Conservation (phyloP, 2,888 invertebrate genomes). For the Drosophila acutilabella region DNA sequence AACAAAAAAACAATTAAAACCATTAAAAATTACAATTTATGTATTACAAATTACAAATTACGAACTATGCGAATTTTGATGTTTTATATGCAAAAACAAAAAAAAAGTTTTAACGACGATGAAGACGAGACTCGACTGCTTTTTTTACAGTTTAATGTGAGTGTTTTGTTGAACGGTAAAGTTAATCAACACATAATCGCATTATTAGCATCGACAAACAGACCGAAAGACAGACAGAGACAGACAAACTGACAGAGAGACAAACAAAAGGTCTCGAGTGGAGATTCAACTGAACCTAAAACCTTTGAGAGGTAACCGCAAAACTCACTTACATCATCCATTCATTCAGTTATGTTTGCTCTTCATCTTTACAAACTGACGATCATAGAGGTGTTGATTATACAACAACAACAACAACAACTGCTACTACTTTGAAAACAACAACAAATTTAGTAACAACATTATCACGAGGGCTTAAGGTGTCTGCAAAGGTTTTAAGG, state of each 20-base stretch:
- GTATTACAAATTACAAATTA: not conserved
- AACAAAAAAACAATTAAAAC: not conserved
- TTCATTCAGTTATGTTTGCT: slow-evolving; percentile 20
- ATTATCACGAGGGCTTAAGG: slow-evolving; percentile 6
- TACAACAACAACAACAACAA: slow-evolving; percentile 19
- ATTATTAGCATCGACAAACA: slow-evolving; percentile 60
- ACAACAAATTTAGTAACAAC: not conserved
- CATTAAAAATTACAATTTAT: slow-evolving; percentile 28
- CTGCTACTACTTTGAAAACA: not conserved
- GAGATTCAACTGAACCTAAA: not conserved
- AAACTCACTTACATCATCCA: slow-evolving; percentile 36
- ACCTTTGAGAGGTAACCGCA: slow-evolving; percentile 15
- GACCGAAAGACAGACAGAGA: slow-evolving; percentile 33
- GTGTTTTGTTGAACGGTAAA: slow-evolving; percentile 55
- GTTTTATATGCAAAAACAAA: slow-evolving; percentile 25
- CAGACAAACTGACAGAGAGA: slow-evolving; percentile 13
- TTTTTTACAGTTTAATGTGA: slow-evolving; percentile 46
- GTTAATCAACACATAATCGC: slow-evolving; percentile 74
- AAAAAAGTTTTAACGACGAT: not conserved
- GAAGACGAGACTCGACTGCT: slow-evolving; percentile 7
- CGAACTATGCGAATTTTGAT: slow-evolving; percentile 29
- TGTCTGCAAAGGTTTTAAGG: slow-evolving; percentile 7
- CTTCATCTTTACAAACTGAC: slow-evolving; percentile 13
- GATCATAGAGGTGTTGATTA: slow-evolving; percentile 24
- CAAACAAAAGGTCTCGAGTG: not conserved